Base-by-base conservation (phyloP, 2,888 invertebrate species). In the Hypolimnas misippus region DNA sequence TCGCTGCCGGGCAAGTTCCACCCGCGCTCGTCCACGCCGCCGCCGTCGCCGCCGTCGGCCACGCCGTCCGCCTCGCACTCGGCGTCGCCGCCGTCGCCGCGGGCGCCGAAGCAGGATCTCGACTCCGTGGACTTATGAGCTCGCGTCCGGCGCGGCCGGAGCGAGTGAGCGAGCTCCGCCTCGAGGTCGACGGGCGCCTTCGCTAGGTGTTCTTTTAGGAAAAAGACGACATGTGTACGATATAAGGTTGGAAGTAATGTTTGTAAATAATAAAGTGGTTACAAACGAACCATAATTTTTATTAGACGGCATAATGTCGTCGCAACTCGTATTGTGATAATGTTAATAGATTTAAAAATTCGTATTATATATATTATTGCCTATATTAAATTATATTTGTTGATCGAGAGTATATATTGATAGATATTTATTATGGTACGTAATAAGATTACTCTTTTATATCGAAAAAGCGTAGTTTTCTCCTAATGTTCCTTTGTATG, bases 21-120 rank as follows among this genome's bases (percentile, higher is more conserved):
- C 83, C 96, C 97, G 74, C 94, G 99, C 19, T 94, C 97, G 62
- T 96, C 97, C 12, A 93, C 98, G 65, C 81, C 85, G 68, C 81
- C 81, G 50, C 75, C 76, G 33, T 82, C 74, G 72, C 84, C 73
- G 77, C 86, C 83, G 78, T 76, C 90, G 49, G 87, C 95, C 97
- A 19, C 97, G 97, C 1, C 98, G 97, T 61, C 77, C 56, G 62
- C 76, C 44, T 68, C 76, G 35, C 72, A 73, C 69, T 68, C 76
- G 33, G 72, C 72, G 56, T 42, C 84, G 68, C 79, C 81, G 44
- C 74, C 75, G 79, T 91, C 84, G 82, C 81, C 91, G 53, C 93
- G 94, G 70, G 95, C 95, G 63, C 95, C 95, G 69, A 94, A 94
- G 74, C 95, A 95, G 89, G 95, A 95, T 87, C 92, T 95, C 78